Evolutionary conservation across 2,797 vertebrate genomes (phyloP).

Genomic region (Mormyrops boulengeri): DNA sequence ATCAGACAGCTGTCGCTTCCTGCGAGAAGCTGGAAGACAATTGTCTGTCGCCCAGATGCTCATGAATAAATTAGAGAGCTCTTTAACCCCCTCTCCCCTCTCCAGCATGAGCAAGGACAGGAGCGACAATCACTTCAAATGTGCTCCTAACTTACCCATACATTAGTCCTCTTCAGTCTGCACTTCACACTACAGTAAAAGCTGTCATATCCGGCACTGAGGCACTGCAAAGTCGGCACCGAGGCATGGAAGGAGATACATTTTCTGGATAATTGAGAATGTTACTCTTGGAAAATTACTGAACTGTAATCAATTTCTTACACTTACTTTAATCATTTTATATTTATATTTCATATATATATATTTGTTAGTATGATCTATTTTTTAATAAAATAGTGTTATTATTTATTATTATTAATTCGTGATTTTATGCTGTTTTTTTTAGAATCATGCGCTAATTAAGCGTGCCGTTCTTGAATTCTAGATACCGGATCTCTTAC

Average conservation of each 20-base stretch:
- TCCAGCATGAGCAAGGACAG: not conserved
- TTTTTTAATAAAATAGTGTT: not conserved
- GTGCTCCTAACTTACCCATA: not conserved
- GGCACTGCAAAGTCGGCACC: not conserved
- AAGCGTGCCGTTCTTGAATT: not conserved
- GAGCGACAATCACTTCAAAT: not conserved
- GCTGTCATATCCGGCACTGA: not conserved
- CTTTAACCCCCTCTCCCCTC: slow-evolving; percentile 14
- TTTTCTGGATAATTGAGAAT: not conserved
- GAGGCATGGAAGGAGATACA: not conserved
- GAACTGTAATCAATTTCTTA: not conserved
- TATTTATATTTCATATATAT: not conserved
- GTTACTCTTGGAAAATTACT: not conserved
- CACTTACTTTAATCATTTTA: not conserved
- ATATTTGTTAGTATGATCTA: not conserved
- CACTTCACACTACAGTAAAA: not conserved
- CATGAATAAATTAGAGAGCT: slow-evolving; percentile 19
- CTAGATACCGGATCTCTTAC: not conserved
- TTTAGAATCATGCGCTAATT: not conserved
- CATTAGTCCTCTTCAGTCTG: not conserved
- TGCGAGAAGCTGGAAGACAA: slow-evolving; percentile 10
- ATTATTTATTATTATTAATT: not conserved
- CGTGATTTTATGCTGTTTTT: not conserved
- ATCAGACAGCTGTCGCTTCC: slow-evolving; percentile 20
- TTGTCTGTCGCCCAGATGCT: slow-evolving; percentile 19